These are phyloP conservation scores for Hedychridium roseum DNA, from an alignment of 2,888 invertebrate species.

Conservation along the genomic window DNA sequence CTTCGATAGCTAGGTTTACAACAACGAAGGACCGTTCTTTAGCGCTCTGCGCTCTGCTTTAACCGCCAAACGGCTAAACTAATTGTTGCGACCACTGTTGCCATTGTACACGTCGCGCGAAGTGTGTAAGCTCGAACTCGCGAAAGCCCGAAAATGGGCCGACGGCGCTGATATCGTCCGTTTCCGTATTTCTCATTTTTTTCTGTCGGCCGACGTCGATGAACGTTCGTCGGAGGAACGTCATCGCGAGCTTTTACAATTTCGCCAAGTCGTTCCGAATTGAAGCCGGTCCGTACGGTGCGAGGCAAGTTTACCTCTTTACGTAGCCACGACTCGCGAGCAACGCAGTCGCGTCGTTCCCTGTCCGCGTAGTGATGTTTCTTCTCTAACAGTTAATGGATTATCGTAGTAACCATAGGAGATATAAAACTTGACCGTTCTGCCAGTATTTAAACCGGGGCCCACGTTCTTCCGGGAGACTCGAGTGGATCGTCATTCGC, in stretches of 20 bases:
- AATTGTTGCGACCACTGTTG: constrained; percentile 11
- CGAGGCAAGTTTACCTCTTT: too few species aligned
- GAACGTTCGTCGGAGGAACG: too few species aligned
- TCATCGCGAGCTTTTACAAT: too few species aligned
- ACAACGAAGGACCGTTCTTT: constrained; percentile 28
- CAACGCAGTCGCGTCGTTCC: too few species aligned
- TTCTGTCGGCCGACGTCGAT: too few species aligned
- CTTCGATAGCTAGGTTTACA: constrained; percentile 19
- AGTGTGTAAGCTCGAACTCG: constrained; percentile 1
- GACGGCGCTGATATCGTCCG: too few species aligned
- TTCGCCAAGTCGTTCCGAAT: too few species aligned
- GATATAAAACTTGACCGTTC: constrained; percentile 39
- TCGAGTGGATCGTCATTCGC: too few species aligned
- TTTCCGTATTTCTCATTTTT: too few species aligned
- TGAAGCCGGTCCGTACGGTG: too few species aligned
- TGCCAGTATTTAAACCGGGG: constrained; percentile 41
- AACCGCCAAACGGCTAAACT: constrained; percentile 14
- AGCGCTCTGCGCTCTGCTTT: constrained; percentile 21
- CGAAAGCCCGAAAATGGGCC: too few species aligned
- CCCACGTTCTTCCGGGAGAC: constrained; percentile 22
- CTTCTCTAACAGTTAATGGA: constrained; percentile 49
- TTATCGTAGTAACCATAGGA: constrained; percentile 42
- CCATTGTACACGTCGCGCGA: constrained; percentile 9
- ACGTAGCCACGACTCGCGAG: too few species aligned
- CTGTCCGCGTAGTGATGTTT: constrained; percentile 33